These are phyloP conservation scores for Hirtodrosophila trivittata DNA, from an alignment of 2,888 invertebrate genomes.

Conservation along the genomic window DNA sequence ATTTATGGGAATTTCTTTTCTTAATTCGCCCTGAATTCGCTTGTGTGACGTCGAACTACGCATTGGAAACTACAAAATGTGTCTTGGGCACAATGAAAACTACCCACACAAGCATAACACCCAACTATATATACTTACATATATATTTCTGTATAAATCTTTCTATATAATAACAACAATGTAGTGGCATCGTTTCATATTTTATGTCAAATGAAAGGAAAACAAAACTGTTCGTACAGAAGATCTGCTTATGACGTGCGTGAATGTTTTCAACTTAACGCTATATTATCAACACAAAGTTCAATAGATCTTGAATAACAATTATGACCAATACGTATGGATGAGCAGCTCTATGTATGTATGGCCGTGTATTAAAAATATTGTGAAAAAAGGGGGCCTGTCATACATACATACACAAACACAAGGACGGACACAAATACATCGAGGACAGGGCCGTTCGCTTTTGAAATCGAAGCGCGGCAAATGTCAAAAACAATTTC, in stretches of 20 bases:
- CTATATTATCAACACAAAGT: conserved; percentile 61
- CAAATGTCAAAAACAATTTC: conserved; percentile 51
- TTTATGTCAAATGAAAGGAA: conserved; percentile 4
- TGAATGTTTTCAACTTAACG: conserved; percentile 55
- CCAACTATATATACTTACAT: not conserved
- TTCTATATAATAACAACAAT: conserved; percentile 15
- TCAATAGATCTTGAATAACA: conserved; percentile 68
- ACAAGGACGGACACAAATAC: conserved; percentile 15
- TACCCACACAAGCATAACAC: conserved; percentile 1
- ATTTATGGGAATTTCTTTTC: conserved; percentile 35
- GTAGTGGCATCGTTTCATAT: conserved; percentile 20
- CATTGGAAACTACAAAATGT: conserved; percentile 18
- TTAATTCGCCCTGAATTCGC: conserved; percentile 7
- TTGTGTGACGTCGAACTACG: conserved; percentile 15
- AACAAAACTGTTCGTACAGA: conserved; percentile 24
- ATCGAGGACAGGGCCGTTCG: conserved; percentile 58
- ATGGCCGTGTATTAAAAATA: conserved; percentile 10
- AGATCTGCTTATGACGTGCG: conserved; percentile 59
- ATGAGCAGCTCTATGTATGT: conserved; percentile 5
- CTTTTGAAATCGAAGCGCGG: conserved; percentile 28
- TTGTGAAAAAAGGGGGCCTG: conserved; percentile 49
- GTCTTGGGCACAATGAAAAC: conserved; percentile 19
- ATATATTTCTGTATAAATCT: not conserved
- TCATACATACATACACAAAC: conserved; percentile 22
- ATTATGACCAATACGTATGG: conserved; percentile 47